Base-by-base conservation (phyloP, 2,888 invertebrate genomes). In the Lumbricus terrestris region DNA sequence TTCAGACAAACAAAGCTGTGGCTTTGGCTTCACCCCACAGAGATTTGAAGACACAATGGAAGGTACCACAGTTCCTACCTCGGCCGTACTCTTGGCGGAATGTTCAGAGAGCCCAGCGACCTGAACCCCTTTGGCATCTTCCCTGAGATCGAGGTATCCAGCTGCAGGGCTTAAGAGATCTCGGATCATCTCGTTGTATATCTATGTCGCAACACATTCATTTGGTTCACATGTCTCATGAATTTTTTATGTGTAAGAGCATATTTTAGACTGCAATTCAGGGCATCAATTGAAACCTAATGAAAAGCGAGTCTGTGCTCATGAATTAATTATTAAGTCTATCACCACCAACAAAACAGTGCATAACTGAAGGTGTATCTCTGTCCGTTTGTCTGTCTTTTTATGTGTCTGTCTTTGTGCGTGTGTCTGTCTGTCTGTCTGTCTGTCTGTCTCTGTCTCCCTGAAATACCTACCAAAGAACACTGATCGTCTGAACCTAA, bases 181-280 rank as follows among this genome's bases (percentile, higher is more conserved):
- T 29, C 98, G 96, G 92, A 98, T 98, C 94, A 97, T 97, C 95
- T 98, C 98, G 95, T 98, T 98, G 96, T 98, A 98, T 90, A 98
- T 97, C 96, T 95, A 92, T 83, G 16, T 69, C 69, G n/a, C 69
- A 69, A 6, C n/a, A n/a, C n/a, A 90, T 42, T 89, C 34, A 47
- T 47, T n/a, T 29, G 54, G 54, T 54, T 29, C 6, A 16, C 40
- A 40, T 40, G 40, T 40, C n/a, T n/a, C n/a, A n/a, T n/a, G n/a
- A n/a, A n/a, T n/a, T n/a, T n/a, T n/a, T n/a, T n/a, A n/a, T n/a
- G n/a, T n/a, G n/a, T n/a, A n/a, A n/a, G n/a, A n/a, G n/a, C n/a
- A n/a, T n/a, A n/a, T n/a, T n/a, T n/a, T n/a, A n/a, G n/a, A n/a
- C n/a, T n/a, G n/a, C n/a, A n/a, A n/a, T n/a, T n/a, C n/a, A n/a